Evolutionary conservation across 2,888 invertebrate genomes (phyloP), one percentile per base, ranked within the genome.

Genomic region (Acleris laterana): DNA sequence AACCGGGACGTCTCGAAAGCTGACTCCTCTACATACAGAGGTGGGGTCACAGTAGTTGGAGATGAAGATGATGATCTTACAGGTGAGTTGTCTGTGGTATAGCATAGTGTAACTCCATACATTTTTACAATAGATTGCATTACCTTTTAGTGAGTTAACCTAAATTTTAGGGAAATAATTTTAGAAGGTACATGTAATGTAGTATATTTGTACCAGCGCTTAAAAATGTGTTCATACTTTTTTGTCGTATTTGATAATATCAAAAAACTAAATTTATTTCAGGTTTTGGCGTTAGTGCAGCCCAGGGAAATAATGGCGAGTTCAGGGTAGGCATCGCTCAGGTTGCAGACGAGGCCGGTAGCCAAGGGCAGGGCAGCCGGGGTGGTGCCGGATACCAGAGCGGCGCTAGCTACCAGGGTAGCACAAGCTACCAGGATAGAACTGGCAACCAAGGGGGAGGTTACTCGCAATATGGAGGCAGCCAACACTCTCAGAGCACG

Each of bases 1-100:
- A 93, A 93, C 71, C 77, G 88, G 42, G 89, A 93, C 16, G 76
- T 93, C 16, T 84, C 88, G 74, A 91, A 91, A 59, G 89, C 90
- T 19, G 88, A 87, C 20, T 92, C 93, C 5, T 78, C 81, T 0
- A 85, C 85, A 6, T 91, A 80, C 74, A 76, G 81, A 51, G 85
- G 83, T 22, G 79, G 83, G 5, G 78, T 85, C 16, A 83, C 82
- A 1, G 81, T 87, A 11, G 87, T 88, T 42, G 90, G 88, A 69
- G 89, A 87, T 44, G 89, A 88, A 17, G 90, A 89, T 63, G 88
- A 90, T 50, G 80, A 79, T 51, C 74, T 89, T 3, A 88, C 83
- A 67, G 90, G 90, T 57, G 16, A 46, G 44, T n/a, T 5, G n/a
- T 42, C 17, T 22, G 9, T 11, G 19, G 19, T 19, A 19, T 16